Base-by-base conservation (phyloP, 2,888 invertebrate genomes). In the Andrena camellia region DNA sequence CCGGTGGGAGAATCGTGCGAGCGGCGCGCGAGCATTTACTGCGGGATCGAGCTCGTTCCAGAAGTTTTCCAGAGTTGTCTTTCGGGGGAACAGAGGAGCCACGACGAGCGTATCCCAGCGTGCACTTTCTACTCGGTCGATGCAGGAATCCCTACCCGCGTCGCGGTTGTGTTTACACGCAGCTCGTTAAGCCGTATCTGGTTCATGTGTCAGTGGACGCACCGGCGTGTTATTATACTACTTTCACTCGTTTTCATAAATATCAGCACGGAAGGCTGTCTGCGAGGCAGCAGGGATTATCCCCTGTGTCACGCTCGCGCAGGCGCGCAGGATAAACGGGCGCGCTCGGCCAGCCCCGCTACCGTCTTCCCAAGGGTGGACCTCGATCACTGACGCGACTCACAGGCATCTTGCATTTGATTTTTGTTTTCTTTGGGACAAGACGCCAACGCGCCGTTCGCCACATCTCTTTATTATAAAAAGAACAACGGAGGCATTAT, bases 391-490 rank as follows among this genome's bases (percentile, higher is more conserved):
- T 31, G 20, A 31, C 35, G 23, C 63, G 31, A 23, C 26, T 23
- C 23, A 13, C n/a, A 6, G 3, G 20, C 33, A 17, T n/a, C 31
- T 23, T 42, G 42, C 42, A 48, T 60, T 33, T 31, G 7, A n/a
- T 10, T 57, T 17, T 74, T 62, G 10, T 64, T 86, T 89, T 90
- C 88, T 89, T 92, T 85, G 88, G 90, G 90, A 91, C 86, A 88
- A 90, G 84, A 88, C 89, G 86, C 69, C 85, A 84, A 83, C 50
- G 87, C 88, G 85, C 82, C 87, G 84, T 88, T 90, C 86, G 88
- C 80, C 84, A 88, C 23, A 26, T 80, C 88, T 89, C 86, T 92
- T 93, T 92, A 91, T 92, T 54, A 54, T 54, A 54, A 54, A 86
- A 84, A 86, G 84, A 83, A 71, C 59, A 69, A 74, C 86, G 82